A percentile compares a stretch with the other conserved stretches of the same genome.
Conservation (phyloP, 2,888 invertebrate species). For the Sphaeridia pumilis region DNA sequence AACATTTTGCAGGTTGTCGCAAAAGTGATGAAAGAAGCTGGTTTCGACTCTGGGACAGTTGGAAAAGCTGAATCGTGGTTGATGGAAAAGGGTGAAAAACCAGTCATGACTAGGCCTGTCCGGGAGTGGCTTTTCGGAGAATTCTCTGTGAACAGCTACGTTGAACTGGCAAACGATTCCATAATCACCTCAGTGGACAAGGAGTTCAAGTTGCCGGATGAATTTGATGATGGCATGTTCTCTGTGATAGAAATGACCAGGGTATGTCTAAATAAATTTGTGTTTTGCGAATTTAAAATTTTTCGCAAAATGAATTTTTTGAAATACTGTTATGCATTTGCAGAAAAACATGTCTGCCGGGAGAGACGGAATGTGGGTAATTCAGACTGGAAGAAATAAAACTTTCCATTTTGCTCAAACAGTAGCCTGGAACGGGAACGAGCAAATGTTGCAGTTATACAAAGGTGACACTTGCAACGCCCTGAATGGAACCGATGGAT, state of each 20-base stretch:
- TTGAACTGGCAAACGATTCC: conserved; percentile 24
- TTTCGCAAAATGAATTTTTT: not conserved
- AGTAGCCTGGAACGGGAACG: conserved; percentile 23
- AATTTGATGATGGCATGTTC: conserved; percentile 16
- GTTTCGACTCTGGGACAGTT: not conserved
- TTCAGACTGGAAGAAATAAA: conserved; percentile 25
- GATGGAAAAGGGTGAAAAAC: conserved; percentile 19
- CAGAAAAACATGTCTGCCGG: conserved; percentile 29
- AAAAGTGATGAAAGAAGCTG: conserved; percentile 5
- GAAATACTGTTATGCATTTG: conserved; percentile 3
- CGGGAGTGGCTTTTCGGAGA: conserved; percentile 31
- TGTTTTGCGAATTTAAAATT: not conserved
- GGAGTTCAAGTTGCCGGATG: conserved; percentile 7
- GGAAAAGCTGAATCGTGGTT: conserved; percentile 9
- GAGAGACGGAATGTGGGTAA: conserved; percentile 22
- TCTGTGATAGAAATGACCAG: conserved; percentile 8
- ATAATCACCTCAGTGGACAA: conserved; percentile 16
- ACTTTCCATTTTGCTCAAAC: conserved; percentile 19
- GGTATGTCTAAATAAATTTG: conserved; percentile 8
- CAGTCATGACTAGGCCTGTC: conserved; percentile 23
- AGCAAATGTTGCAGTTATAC: conserved; percentile 23
- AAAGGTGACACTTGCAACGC: conserved; percentile 37
- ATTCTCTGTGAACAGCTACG: conserved; percentile 20
- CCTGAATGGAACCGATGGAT: conserved; percentile 31
- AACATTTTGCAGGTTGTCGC: not conserved